phyloP scores from a whole-genome alignment of 2,797 vertebrate species.

The Mormyrops attenuatus region DNA sequence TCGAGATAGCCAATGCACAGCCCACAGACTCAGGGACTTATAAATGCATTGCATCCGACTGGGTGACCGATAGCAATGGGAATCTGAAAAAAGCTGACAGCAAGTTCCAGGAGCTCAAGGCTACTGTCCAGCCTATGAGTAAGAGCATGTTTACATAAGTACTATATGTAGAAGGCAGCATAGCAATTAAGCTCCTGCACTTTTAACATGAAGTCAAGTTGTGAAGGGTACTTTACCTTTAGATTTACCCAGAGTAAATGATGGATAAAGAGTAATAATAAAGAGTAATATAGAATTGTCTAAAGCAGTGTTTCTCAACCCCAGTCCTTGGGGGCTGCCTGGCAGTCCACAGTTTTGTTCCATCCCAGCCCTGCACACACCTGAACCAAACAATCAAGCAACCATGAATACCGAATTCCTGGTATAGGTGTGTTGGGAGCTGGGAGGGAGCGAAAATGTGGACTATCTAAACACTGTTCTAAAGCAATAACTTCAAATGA shows the following conservation, averaged over 20 bases:
- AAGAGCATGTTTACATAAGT: conserved; percentile 17
- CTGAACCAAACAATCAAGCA: background rate
- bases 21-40: conserved; percentile 62
- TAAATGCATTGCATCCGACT: conserved; percentile 69
- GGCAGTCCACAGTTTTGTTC: background rate
- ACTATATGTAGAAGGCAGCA: background rate
- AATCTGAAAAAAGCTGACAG: conserved; percentile 37
- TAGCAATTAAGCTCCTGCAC: background rate
- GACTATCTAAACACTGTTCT: background rate
- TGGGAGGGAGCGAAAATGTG: background rate
- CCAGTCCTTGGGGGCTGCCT: background rate
- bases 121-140: conserved; percentile 50
- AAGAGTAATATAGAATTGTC: background rate
- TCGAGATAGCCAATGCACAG: conserved; percentile 52
- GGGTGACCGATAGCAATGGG: conserved; percentile 43
- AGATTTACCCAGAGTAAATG: background rate
- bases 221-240: background rate
- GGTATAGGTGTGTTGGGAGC: background rate
- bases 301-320: background rate
- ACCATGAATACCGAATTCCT: background rate
- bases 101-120: conserved; percentile 33
- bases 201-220: background rate
- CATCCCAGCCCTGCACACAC: background rate
- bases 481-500: background rate
- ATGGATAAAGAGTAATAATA: background rate